These are phyloP conservation scores for Cephalopachus bancanus DNA, from an alignment of 2,797 vertebrate genomes.

Conservation along the genomic window DNA sequence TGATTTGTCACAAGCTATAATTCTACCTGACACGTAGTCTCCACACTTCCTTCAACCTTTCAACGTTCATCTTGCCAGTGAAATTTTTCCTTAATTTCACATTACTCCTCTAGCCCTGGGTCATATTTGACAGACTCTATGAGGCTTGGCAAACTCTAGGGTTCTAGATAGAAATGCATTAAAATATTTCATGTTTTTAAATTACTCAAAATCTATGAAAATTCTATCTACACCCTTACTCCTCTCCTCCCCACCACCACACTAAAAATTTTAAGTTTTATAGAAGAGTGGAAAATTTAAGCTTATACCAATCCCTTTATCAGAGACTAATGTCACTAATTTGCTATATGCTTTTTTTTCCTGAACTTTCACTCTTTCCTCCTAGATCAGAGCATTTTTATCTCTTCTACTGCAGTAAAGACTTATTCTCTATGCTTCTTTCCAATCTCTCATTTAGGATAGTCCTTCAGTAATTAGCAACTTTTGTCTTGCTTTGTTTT, in stretches of 20 bases:
- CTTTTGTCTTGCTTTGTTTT: not conserved
- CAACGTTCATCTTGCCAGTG: not conserved
- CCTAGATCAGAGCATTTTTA: not conserved
- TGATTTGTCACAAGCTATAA: not conserved
- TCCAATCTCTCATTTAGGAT: not conserved
- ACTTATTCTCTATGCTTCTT: not conserved
- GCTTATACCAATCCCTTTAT: not conserved
- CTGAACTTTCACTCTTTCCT: not conserved
- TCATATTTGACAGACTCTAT: not conserved
- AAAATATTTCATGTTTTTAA: conserved; percentile 8
- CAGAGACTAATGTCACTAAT: not conserved
- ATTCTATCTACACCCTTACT: not conserved
- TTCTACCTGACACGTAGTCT: not conserved
- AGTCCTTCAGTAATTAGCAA: not conserved
- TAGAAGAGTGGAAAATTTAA: not conserved
- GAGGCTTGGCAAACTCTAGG: not conserved
- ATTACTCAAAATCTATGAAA: not conserved
- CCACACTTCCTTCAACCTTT: not conserved
- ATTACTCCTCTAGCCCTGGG: not conserved
- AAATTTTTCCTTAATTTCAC: not conserved
- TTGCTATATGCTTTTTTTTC: rapidly evolving
- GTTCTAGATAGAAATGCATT: conserved; percentile 7
- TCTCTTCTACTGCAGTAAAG: not conserved
- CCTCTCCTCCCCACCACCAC: rapidly evolving
- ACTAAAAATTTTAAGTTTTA: not conserved